A percentile compares a stretch with the other conserved stretches of the same genome.
phyloP scores from a whole-genome alignment of 2,888 invertebrate genomes.

The Leucophora obtusa region DNA sequence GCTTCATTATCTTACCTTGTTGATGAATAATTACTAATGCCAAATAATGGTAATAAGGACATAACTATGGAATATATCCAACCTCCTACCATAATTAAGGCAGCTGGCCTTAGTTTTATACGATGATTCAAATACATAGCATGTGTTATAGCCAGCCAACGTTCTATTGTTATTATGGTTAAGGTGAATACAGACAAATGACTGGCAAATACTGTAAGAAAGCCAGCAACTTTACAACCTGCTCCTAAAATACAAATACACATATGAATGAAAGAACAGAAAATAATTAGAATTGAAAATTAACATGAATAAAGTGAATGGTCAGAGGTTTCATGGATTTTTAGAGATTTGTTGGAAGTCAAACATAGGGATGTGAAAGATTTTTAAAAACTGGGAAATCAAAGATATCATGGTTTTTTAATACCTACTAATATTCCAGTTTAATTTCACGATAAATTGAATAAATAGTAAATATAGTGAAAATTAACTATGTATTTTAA shows the following conservation, averaged over 20 bases:
- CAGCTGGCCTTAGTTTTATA: conserved; percentile 85
- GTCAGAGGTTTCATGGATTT: too few species aligned
- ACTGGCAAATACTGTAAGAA: conserved; percentile 91
- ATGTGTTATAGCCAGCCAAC: conserved; percentile 91
- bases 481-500: too few species aligned
- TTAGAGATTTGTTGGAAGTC: too few species aligned
- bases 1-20: conserved; percentile 81
- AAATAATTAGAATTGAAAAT: neutral
- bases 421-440: too few species aligned
- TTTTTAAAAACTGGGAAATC: too few species aligned
- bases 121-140: conserved; percentile 90
- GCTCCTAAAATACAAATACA: conserved; percentile 79
- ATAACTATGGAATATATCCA: conserved; percentile 88
- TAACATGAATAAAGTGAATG: too few species aligned
- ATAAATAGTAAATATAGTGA: too few species aligned
- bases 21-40: conserved; percentile 92
- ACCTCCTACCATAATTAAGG: conserved; percentile 87
- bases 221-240: conserved; percentile 92
- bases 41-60: conserved; percentile 89
- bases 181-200: conserved; percentile 93
- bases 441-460: too few species aligned
- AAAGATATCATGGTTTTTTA: too few species aligned
- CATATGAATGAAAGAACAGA: neutral
- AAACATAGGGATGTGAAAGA: too few species aligned
- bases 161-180: conserved; percentile 90